Conservation (phyloP, 1,140 invertebrate species). For the Sinella curviseta region DNA sequence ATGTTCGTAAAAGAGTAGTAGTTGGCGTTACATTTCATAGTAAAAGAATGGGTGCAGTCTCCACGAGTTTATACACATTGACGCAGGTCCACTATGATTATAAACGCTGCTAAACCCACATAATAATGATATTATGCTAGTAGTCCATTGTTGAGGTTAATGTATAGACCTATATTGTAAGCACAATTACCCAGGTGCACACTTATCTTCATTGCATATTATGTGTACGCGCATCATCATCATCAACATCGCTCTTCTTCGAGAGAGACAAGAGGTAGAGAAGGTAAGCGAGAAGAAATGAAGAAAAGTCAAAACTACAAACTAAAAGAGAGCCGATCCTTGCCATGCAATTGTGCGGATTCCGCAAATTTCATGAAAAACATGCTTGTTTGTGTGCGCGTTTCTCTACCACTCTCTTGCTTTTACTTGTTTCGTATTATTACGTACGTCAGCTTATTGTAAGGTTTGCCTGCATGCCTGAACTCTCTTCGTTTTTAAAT, state of each 20-base stretch:
- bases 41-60: constrained; percentile 11
- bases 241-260: too few relatives aligned
- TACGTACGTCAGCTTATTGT: too few relatives aligned
- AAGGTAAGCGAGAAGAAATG: too few relatives aligned
- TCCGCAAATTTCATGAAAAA: constrained; percentile 12
- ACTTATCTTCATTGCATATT: too few relatives aligned
- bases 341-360: not conserved
- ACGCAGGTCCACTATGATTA: constrained; percentile 2
- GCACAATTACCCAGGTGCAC: too few relatives aligned
- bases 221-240: too few relatives aligned
- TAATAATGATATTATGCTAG: constrained; percentile 8
- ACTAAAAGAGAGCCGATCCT: not conserved
- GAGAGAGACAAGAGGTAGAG: not conserved
- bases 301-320: too few relatives aligned
- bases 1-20: too few relatives aligned
- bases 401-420: not conserved
- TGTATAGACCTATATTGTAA: not conserved
- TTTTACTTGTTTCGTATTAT: not conserved
- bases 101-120: not conserved
- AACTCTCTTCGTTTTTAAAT: too few relatives aligned
- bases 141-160: not conserved
- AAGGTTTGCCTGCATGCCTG: too few relatives aligned
- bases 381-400: not conserved
- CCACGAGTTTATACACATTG: not conserved
- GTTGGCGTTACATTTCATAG: too few relatives aligned